Evolutionary conservation across 2,113 vertebrate species (phyloP).

Genomic region (Craseonycteris thonglongyai): DNA sequence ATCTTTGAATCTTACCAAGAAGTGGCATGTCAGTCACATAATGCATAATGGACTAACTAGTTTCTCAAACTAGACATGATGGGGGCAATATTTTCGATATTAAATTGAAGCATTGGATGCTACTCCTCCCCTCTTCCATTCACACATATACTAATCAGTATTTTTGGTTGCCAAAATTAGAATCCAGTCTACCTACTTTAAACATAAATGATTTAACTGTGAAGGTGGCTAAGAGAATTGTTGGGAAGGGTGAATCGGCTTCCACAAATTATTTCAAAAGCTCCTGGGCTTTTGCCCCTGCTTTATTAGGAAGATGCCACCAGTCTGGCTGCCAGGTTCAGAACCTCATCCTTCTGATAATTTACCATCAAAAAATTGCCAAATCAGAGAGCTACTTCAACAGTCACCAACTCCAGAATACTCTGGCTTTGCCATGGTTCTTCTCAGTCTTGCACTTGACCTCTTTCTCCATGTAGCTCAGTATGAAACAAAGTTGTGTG

Average conservation of each 20-base stretch:
- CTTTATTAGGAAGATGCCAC: not conserved
- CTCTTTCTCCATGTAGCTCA: not conserved
- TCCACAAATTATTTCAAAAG: not conserved
- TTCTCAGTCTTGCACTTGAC: not conserved
- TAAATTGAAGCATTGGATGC: not conserved
- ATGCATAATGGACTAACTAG: not conserved
- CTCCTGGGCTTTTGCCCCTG: not conserved
- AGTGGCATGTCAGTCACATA: not conserved
- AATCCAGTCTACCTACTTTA: not conserved
- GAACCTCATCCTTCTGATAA: not conserved
- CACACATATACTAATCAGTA: not conserved
- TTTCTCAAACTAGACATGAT: not conserved
- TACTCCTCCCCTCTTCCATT: not conserved
- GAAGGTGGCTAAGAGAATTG: not conserved
- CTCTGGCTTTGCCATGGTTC: not conserved
- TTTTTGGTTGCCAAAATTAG: not conserved
- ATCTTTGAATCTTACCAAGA: not conserved
- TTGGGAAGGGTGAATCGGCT: not conserved
- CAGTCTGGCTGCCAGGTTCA: not conserved
- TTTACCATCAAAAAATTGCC: not conserved
- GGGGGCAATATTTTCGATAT: not conserved
- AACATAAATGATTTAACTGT: not conserved
- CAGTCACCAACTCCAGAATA: not conserved
- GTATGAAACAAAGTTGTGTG: not conserved
- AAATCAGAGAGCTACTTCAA: not conserved